Evolutionary conservation across 2,113 vertebrate genomes (phyloP), one percentile per base, ranked within the genome.

Genomic region (Stigmatopora nigra): DNA sequence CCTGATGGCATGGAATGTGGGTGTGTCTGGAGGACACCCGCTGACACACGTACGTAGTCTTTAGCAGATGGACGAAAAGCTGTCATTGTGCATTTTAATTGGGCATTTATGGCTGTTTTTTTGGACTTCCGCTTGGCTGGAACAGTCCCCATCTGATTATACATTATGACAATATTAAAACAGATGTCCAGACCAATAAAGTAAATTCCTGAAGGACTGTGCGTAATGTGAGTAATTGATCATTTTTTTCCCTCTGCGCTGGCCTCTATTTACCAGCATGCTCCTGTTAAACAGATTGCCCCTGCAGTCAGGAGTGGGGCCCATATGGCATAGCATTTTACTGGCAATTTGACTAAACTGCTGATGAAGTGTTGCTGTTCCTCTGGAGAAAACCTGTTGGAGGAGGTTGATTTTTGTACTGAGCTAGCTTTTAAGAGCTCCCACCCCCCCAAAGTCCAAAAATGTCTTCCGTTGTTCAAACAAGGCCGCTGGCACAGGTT

Each of bases 101-200:
- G 92, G 92, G 91, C 92, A 92, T 96, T 97, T 93, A 95, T 91
- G 90, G 92, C 93, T 91, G 90, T 90, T 91, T 94, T 94, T 94
- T 94, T 91, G 90, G 91, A 92, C 91, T 84, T 91, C 91, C 90
- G 92, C 93, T 97, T 93, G 92, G 93, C 94, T 91, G 91, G 88
- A 92, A 87, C 78, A 81, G 92, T 88, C 93, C 93, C 92, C 92
- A 90, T 94, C 94, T 95, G 95, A 97, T 95, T 97, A 96, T 93
- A 95, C 94, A 97, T 96, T 94, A 97, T 94, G 95, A 97, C 96
- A 98, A 95, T 95, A 92, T 94, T 93, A 93, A 94, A 97, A 97
- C 97, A 99, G 97, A 99, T 99, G 96, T 97, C 95, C 92, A 92
- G 93, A 94, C 92, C 93, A 93, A 95, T 96, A 95, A 97, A 97